Conservation (phyloP, 2,888 invertebrate genomes). For the Thymelicus acteon region DNA sequence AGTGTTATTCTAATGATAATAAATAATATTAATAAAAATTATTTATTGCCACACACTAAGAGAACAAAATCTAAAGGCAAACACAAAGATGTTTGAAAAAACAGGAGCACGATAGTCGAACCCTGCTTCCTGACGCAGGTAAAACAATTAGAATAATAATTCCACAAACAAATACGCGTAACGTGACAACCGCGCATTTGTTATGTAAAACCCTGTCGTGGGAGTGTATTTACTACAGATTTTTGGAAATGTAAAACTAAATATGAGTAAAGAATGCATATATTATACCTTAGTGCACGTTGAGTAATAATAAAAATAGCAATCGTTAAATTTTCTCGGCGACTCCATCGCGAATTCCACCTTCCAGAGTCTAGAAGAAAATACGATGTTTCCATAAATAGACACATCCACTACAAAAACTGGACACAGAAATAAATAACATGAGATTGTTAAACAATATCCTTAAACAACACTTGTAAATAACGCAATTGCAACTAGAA, state of each 20-base stretch:
- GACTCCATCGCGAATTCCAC: constrained; percentile 86
- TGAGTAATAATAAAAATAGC: constrained; percentile 95
- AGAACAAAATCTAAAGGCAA: too few species aligned
- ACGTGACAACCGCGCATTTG: constrained; percentile 23
- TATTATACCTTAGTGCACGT: constrained; percentile 91
- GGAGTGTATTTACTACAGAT: constrained; percentile 10
- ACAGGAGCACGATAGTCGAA: neutral
- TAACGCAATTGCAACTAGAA: constrained; percentile 51
- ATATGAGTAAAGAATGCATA: neutral
- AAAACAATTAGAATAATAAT: neutral
- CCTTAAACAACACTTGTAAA: constrained; percentile 55
- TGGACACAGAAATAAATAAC: constrained; percentile 11
- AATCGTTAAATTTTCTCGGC: constrained; percentile 91
- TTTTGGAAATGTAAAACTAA: neutral
- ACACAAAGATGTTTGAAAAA: neutral
- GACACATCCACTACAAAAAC: constrained; percentile 19
- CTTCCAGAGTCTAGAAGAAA: constrained; percentile 69
- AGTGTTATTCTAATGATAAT: too few species aligned
- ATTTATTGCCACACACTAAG: too few species aligned
- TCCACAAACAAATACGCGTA: constrained; percentile 21
- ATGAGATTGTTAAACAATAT: constrained; percentile 43
- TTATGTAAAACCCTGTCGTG: constrained; percentile 30
- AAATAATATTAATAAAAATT: too few species aligned
- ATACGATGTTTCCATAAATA: constrained; percentile 44
- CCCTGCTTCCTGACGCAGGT: neutral